A percentile compares a stretch with the other conserved stretches of the same genome.
phyloP scores from a whole-genome alignment of 1,140 invertebrate genomes.

The Ladona fulva region DNA sequence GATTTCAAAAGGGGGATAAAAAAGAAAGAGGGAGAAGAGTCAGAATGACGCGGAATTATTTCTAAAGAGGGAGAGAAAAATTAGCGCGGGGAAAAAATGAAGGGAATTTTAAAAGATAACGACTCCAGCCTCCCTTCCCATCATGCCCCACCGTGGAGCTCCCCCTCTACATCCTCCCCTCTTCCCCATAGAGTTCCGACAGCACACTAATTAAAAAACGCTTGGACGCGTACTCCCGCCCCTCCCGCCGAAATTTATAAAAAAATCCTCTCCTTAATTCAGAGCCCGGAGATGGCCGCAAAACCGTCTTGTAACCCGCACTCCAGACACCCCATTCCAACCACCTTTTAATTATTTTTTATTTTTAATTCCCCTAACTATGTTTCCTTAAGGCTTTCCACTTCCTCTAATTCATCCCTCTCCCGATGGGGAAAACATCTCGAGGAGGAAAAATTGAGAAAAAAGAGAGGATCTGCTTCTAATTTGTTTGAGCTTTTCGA shows the following conservation, averaged over 20 bases:
- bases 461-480: too few relatives aligned
- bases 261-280: background rate
- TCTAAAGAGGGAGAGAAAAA: too few relatives aligned
- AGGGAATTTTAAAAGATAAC: too few relatives aligned
- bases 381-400: background rate
- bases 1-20: too few relatives aligned
- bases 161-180: background rate
- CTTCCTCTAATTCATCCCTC: background rate
- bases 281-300: background rate
- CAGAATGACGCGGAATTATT: too few relatives aligned
- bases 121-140: background rate
- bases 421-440: background rate
- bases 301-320: background rate
- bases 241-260: background rate
- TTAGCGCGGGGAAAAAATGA: too few relatives aligned
- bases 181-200: background rate
- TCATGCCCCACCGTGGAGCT: background rate
- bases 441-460: too few relatives aligned
- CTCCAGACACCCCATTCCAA: background rate
- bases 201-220: background rate
- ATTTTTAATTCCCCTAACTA: background rate
- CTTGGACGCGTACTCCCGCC: background rate
- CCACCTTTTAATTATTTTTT: background rate
- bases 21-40: too few relatives aligned
- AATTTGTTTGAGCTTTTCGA: too few relatives aligned